Evolutionary conservation across 2,888 invertebrate genomes (phyloP).

Genomic region (Aphrophora alni): DNA sequence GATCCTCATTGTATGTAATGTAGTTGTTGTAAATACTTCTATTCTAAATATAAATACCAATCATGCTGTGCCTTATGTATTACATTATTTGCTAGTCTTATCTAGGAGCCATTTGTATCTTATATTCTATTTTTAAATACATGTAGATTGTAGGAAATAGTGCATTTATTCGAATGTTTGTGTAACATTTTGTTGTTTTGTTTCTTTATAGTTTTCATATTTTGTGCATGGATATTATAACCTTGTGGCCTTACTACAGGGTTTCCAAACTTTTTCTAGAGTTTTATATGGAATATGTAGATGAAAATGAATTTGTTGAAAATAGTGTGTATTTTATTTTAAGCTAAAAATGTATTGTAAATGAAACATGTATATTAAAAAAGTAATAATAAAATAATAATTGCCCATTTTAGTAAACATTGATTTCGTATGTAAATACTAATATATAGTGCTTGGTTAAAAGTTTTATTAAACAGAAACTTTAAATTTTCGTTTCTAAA

Average conservation of each 20-base stretch:
- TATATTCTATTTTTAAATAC: background rate
- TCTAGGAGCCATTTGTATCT: slow-evolving; percentile 1
- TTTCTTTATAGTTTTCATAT: background rate
- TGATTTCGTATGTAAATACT: no score
- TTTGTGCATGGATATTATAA: background rate
- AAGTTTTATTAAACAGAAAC: no score
- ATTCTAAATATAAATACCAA: background rate
- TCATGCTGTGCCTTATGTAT: background rate
- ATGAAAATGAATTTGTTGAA: background rate
- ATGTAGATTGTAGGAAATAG: background rate
- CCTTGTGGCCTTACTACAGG: background rate
- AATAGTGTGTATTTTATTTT: background rate
- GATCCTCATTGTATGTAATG: background rate
- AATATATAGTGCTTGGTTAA: no score
- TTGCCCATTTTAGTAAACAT: no score
- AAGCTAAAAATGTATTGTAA: background rate
- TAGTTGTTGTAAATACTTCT: background rate
- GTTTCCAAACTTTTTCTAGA: background rate
- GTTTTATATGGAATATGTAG: background rate
- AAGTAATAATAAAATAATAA: no score
- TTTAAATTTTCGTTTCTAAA: no score
- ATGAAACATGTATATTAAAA: no score
- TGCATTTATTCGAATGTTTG: background rate
- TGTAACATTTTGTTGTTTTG: background rate
- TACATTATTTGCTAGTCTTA: background rate